Base-by-base conservation (phyloP, 2,113 vertebrate species). In the Festucalex cinctus region DNA sequence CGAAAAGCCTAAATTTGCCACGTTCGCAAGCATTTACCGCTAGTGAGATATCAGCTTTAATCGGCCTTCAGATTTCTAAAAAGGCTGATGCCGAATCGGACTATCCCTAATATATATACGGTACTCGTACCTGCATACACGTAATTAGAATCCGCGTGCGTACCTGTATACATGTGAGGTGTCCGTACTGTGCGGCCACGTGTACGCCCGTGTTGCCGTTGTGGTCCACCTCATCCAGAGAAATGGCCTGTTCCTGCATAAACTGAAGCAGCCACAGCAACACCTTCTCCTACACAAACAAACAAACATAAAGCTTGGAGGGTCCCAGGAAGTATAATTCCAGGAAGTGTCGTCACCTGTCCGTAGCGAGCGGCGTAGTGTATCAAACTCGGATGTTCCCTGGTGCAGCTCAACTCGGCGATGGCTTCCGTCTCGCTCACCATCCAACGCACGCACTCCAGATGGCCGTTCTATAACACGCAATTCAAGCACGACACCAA, bases 241-340 rank as follows among this genome's bases (percentile, higher is more conserved):
- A 98, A 82, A 99, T 98, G 0, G 94, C 97, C 83, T 98, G 96
- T 54, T 99, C 97, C 90, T 99, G 97, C 97, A 99, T 99, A 88
- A 98, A 98, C 84, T 99, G 97, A 53, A 99, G 94, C 86, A 99
- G 85, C 97, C 97, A 99, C 48, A 99, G 81, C 81, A 99, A 89
- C 13, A 98, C 97, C 79, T 95, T 96, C 85, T 99, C 97, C 97
- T 99, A 20, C 19, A 64, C 32, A 70, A 1, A 58, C 7, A 35
- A 2, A 60, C 1, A 58, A 0, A 46, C 9, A 0, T 65, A 0
- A 59, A 3, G 35, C 1, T 61, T 0, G 35, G 48, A 46, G 12
- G n/a, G 37, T 17, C 10, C 35, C 7, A 20, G 36, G 3, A 5
- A 39, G 61, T 1, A 9, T 3, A 24, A 2, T 0, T 1, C 20